These are phyloP conservation scores for Lutjanus campechanus DNA, from an alignment of 2,797 vertebrate species.

Conservation along the genomic window DNA sequence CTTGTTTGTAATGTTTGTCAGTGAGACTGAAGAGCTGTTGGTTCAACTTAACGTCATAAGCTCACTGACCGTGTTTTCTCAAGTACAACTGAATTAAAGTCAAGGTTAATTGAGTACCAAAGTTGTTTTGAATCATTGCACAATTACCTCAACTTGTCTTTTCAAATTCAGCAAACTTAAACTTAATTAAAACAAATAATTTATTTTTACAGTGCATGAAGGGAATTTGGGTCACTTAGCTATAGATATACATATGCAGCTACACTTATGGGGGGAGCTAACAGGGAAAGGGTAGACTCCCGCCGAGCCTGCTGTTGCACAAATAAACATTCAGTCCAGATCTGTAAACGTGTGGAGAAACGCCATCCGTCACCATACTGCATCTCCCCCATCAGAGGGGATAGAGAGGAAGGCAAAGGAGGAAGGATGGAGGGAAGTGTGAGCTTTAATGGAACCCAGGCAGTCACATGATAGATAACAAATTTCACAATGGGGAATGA, in stretches of 20 bases:
- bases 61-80: no score
- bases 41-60: no score
- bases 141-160: no score
- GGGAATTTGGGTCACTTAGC: slow-evolving; percentile 19
- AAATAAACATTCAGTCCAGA: slow-evolving; percentile 59
- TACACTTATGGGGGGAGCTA: slow-evolving; percentile 2
- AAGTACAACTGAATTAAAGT: no score
- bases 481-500: slow-evolving; percentile 73
- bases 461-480: slow-evolving; percentile 75
- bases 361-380: slow-evolving; percentile 51
- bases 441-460: slow-evolving; percentile 72
- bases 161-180: no score
- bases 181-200: no score
- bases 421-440: slow-evolving; percentile 48
- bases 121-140: no score
- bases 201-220: not conserved
- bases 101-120: no score
- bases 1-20: no score
- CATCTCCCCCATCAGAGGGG: slow-evolving; percentile 28
- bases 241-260: slow-evolving; percentile 9
- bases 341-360: slow-evolving; percentile 47
- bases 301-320: slow-evolving; percentile 32
- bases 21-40: no score
- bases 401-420: slow-evolving; percentile 32
- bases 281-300: slow-evolving; percentile 38